These are phyloP conservation scores for Buphagus erythrorhynchus DNA, from an alignment of 2,797 vertebrate genomes.

Conservation along the genomic window DNA sequence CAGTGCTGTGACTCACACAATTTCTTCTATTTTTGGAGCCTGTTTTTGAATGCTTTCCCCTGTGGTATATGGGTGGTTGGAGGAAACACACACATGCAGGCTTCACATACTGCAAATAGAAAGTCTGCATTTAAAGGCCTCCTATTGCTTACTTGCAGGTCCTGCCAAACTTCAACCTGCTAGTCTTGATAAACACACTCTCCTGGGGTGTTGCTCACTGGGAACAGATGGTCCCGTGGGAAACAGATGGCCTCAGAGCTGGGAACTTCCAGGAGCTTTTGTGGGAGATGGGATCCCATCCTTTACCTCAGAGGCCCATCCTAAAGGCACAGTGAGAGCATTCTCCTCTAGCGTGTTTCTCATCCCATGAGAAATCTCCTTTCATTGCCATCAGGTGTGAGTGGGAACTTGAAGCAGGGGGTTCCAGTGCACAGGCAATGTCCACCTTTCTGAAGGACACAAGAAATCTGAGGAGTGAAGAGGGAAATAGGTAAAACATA, in stretches of 20 bases:
- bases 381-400: neutral
- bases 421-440: neutral
- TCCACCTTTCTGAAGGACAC: neutral
- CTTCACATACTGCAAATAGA: conserved; percentile 49
- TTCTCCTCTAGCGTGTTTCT: neutral
- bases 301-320: neutral
- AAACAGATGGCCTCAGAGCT: conserved; percentile 11
- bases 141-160: conserved; percentile 41
- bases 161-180: conserved; percentile 52
- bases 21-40: conserved; percentile 37
- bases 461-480: neutral
- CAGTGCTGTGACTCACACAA: conserved; percentile 6
- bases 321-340: neutral
- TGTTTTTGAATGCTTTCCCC: conserved; percentile 45
- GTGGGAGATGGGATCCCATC: neutral
- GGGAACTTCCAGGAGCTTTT: conserved; percentile 35
- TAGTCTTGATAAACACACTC: conserved; percentile 35
- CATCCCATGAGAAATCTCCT: neutral
- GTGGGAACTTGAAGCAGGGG: neutral
- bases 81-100: conserved; percentile 13
- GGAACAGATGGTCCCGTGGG: conserved; percentile 51
- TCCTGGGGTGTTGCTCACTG: conserved; percentile 10
- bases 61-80: conserved; percentile 8
- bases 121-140: conserved; percentile 50
- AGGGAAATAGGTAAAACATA: neutral